These are phyloP conservation scores for Tenodera sinensis DNA, from an alignment of 2,888 invertebrate species.

Conservation along the genomic window DNA sequence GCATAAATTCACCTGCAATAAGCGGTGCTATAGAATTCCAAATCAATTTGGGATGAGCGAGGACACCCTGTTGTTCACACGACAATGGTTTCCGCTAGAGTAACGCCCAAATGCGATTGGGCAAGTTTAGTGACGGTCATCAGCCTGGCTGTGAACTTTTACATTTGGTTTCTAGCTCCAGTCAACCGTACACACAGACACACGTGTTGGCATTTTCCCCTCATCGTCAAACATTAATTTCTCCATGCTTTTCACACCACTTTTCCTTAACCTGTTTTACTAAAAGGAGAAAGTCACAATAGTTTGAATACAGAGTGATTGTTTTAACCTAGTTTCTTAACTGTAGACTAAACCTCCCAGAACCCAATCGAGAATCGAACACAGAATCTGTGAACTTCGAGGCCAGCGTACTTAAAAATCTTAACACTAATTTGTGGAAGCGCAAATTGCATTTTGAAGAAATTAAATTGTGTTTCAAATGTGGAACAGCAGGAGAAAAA, in stretches of 20 bases:
- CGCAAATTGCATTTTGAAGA: too few species aligned
- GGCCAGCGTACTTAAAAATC: too few species aligned
- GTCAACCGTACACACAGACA: neutral
- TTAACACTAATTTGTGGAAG: too few species aligned
- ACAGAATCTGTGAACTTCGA: too few species aligned
- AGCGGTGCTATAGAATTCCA: neutral
- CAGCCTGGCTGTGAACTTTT: neutral
- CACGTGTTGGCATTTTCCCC: neutral
- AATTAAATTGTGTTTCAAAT: too few species aligned
- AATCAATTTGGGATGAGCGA: neutral
- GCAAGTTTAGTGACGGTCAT: neutral
- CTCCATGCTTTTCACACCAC: neutral
- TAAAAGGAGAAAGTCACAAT: too few species aligned
- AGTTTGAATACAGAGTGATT: too few species aligned
- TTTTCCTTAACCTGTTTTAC: too few species aligned
- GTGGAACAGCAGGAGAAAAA: too few species aligned
- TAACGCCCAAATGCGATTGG: neutral
- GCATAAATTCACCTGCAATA: neutral
- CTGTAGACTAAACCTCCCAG: too few species aligned
- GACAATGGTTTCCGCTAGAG: neutral
- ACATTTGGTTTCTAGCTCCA: neutral
- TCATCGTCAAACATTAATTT: neutral
- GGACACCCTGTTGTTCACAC: neutral
- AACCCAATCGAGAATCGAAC: too few species aligned
- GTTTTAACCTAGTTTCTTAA: too few species aligned